phyloP scores from a whole-genome alignment of 37 sponge, comb jelly and placozoan species.

The Dysidea cf. avara region DNA sequence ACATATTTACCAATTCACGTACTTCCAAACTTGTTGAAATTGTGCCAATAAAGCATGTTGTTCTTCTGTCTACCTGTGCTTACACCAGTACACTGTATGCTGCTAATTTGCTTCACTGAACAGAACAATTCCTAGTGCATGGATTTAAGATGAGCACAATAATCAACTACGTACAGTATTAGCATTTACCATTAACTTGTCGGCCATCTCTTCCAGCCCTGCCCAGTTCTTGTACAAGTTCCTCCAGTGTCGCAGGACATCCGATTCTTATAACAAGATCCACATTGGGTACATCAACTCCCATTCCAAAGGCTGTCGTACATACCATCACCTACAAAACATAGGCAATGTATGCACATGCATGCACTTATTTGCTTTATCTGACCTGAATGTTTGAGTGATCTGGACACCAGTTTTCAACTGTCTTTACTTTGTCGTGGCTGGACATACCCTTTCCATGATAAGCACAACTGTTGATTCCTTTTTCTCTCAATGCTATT shows the following conservation, averaged over 20 bases:
- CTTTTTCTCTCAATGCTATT: constrained; percentile 20
- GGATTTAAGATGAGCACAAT: not conserved
- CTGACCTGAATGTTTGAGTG: no score
- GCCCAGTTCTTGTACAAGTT: constrained; percentile 35
- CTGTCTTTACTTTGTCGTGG: constrained; percentile 26
- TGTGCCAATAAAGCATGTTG: not conserved
- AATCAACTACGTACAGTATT: no score
- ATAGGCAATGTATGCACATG: not conserved
- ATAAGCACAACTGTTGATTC: constrained; percentile 5
- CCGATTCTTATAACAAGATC: constrained; percentile 16
- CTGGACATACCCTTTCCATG: constrained; percentile 35
- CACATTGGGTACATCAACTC: constrained; percentile 14
- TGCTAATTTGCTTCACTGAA: constrained; percentile 19
- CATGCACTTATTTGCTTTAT: no score
- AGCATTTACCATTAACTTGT: constrained; percentile 13
- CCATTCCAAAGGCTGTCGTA: constrained; percentile 45
- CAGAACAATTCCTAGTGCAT: constrained; percentile 12
- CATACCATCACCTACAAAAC: constrained; percentile 21
- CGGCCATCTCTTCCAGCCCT: constrained; percentile 52
- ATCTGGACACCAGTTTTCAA: constrained; percentile 25
- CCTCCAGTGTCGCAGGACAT: constrained; percentile 18
- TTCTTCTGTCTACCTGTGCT: constrained; percentile 4
- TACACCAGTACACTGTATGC: constrained; percentile 21
- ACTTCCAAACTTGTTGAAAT: no score
- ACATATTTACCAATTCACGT: no score